Evolutionary conservation across 1,140 invertebrate species (phyloP), one percentile per base, ranked within the genome.

Genomic region (Brachionus calyciflorus): DNA sequence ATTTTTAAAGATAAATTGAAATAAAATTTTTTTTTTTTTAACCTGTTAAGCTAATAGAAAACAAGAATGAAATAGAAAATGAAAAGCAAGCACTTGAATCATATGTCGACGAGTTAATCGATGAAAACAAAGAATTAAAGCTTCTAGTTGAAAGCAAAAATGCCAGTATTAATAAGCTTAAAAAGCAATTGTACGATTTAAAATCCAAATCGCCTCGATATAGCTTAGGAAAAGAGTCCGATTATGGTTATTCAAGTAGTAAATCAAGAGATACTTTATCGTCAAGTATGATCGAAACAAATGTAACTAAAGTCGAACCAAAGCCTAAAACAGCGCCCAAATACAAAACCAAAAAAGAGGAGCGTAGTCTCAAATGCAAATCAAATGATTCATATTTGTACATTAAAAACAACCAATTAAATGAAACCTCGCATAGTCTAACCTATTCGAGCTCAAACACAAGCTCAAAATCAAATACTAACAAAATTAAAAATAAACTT

Each of bases 331-430:
- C 41, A 24, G 33, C 14, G 12, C 40, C 69, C 26, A 73, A 51
- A 51, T 40, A 24, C 14, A 49, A 73, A 51, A 51, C 12, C 7
- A 73, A 73, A 73, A 73, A 73, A 46, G 69, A 73, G 51, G 69
- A 73, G 51, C 10, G 69, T 51, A 51, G 7, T 5, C n/a, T 40
- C 46, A 73, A 73, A 26, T 73, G 69, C 41, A 73, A 73, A 73
- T 73, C 69, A 40, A 73, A 73, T n/a, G 69, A 73, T 19, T 73
- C 69, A 0, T 73, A 73, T 73, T 51, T 73, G 17, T 73, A 73
- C 26, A 73, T 55, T 24, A 73, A 73, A 73, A 73, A 73, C 17
- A 65, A 44, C 14, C 60, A 65, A 28, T 65, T 65, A 37, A 44
- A 17, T 19, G 60, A 65, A 17, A 21, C 60, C 10, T 44, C 60